Evolutionary conservation across 2,113 vertebrate species (phyloP).

Genomic region (Xenus cinereus): DNA sequence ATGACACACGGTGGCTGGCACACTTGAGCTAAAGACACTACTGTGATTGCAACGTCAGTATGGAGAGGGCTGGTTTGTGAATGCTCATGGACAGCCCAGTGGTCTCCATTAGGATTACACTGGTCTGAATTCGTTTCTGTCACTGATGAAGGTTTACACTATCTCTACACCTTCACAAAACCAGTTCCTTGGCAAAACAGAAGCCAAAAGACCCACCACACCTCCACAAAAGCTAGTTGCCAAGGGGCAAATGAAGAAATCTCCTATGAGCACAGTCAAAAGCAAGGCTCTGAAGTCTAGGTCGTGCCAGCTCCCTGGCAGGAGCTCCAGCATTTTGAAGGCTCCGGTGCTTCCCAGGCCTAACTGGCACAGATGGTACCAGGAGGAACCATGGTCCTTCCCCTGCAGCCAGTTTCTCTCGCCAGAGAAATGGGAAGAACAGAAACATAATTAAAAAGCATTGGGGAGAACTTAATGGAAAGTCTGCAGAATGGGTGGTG

Average conservation of each 20-base stretch:
- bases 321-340: not conserved
- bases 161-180: not conserved
- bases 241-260: not conserved
- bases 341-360: not conserved
- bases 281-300: not conserved
- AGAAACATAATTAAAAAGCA: slow-evolving; percentile 14
- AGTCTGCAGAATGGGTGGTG: not conserved
- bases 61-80: not conserved
- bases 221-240: not conserved
- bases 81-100: not conserved
- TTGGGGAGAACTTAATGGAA: not conserved
- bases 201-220: not conserved
- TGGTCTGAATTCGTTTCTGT: not conserved
- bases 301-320: not conserved
- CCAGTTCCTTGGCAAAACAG: not conserved
- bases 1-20: not conserved
- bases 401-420: not conserved
- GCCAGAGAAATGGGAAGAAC: not conserved
- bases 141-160: not conserved
- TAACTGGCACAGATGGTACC: not conserved
- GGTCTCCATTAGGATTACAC: not conserved
- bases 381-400: not conserved
- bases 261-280: not conserved
- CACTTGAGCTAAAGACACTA: not conserved
- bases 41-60: not conserved